Conservation (phyloP, 1,140 invertebrate species). For the Gonioctena quinquepunctata region DNA sequence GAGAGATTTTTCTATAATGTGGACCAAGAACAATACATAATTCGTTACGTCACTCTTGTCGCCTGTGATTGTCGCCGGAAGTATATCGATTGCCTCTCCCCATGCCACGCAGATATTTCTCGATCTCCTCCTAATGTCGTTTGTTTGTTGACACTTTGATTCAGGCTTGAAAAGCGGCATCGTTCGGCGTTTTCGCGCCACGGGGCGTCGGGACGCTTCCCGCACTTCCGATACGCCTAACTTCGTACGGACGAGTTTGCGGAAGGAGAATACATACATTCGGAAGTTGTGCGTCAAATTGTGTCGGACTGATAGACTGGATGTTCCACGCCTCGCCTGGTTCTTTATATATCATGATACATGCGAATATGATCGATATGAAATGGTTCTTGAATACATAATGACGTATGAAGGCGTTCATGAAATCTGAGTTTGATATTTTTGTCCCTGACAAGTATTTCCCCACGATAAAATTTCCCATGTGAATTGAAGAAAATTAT, state of each 20-base stretch:
- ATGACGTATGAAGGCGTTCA: no score
- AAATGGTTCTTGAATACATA: no score
- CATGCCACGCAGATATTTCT: constrained; percentile 8
- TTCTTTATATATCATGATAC: no score
- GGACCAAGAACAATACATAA: no score
- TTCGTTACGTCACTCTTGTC: constrained; percentile 17
- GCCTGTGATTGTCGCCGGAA: constrained; percentile 27
- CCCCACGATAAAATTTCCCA: no score
- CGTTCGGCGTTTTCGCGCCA: constrained; percentile 15
- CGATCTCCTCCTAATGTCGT: constrained; percentile 40
- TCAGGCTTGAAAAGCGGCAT: constrained; percentile 15
- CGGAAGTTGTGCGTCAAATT: neutral
- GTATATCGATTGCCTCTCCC: constrained; percentile 29
- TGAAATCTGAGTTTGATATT: no score
- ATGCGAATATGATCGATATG: no score
- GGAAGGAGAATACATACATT: neutral
- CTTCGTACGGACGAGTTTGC: neutral
- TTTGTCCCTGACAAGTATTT: no score
- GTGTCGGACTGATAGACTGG: neutral
- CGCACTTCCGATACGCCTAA: constrained; percentile 17
- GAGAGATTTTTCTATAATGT: no score
- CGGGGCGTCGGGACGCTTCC: neutral
- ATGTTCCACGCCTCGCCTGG: neutral
- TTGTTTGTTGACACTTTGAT: constrained; percentile 40
- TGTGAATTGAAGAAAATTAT: no score